Evolutionary conservation across 2,113 vertebrate species (phyloP), one percentile per base, ranked within the genome.

Genomic region (Phaetusa simplex): DNA sequence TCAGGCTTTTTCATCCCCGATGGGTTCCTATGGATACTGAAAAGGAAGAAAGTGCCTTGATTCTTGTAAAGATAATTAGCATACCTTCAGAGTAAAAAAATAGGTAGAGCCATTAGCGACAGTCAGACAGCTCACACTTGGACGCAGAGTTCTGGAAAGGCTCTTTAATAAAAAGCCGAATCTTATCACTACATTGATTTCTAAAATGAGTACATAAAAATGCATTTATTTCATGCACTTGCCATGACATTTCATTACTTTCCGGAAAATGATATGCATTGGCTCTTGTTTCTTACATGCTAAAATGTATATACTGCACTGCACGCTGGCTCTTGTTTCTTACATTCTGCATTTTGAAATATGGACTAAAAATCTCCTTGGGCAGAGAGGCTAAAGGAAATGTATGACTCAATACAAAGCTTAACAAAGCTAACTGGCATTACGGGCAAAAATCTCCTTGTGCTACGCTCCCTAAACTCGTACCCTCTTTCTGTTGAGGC

Each of bases 381-480:
- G 59, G 88, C 88, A 96, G 86, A 92, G 74, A 86, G 66, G 58
- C 27, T 71, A 86, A 95, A 88, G 91, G 40, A 90, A 96, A 95
- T 84, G 56, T 70, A 90, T 85, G 71, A 82, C 21, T 97, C 70
- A 64, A 70, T 69, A 85, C 27, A 2, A 87, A 93, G 74, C 81
- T 93, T 88, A 95, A 94, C 95, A 97, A 95, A 95, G 77, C 77
- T 95, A 97, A 97, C 94, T 82, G 69, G 90, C 43, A 72, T 95
- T 89, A 73, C 67, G 80, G 58, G 86, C 93, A 97, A 74, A 93
- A 88, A 88, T 47, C 42, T 93, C 87, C 78, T 78, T 21, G 85
- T 69, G 88, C 58, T 95, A 81, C 1, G 9, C 45, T 77, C 59
- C 79, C 29, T 36, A 77, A 82, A 86, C 65, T 91, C 82, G 90